phyloP scores from a whole-genome alignment of 1,140 invertebrate species.

The Globodera ellingtonae region DNA sequence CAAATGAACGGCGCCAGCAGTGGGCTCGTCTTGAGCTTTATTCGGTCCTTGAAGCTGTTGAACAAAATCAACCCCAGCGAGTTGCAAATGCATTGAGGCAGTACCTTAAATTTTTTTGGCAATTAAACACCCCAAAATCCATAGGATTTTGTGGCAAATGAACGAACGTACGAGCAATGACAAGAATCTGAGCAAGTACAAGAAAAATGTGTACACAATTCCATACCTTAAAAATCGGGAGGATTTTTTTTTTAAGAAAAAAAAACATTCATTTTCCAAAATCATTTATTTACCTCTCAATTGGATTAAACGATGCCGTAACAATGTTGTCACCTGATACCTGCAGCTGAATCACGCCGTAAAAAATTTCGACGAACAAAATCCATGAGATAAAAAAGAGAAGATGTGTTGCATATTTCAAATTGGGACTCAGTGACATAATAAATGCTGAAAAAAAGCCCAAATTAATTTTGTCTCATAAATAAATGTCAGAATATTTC shows the following conservation, averaged over 20 bases:
- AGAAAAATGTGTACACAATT: slow-evolving; percentile 68
- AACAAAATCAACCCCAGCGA: slow-evolving; percentile 85
- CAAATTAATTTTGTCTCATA: too few relatives aligned
- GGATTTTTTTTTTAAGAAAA: too few relatives aligned
- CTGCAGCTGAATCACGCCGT: slow-evolving; percentile 11
- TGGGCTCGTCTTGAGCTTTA: slow-evolving; percentile 80
- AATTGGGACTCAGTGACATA: slow-evolving; percentile 22
- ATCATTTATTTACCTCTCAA: background rate
- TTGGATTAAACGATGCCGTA: slow-evolving; percentile 7
- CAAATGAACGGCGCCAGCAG: slow-evolving; percentile 90
- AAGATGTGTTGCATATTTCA: slow-evolving; percentile 25
- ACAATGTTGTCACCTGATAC: background rate
- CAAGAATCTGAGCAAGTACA: slow-evolving; percentile 80
- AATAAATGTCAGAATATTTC: too few relatives aligned
- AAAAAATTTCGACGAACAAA: slow-evolving; percentile 20
- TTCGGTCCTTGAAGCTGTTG: slow-evolving; percentile 91
- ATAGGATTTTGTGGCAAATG: background rate
- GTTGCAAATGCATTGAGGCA: slow-evolving; percentile 80
- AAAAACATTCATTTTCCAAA: background rate
- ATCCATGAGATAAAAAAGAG: slow-evolving; percentile 18
- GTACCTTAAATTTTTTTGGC: slow-evolving; percentile 67
- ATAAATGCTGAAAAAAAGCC: background rate
- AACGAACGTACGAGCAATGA: slow-evolving; percentile 73
- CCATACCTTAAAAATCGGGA: slow-evolving; percentile 59
- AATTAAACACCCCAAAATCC: background rate